phyloP scores from a whole-genome alignment of 2,113 vertebrate genomes.

The Lagenorhynchus albirostris region DNA sequence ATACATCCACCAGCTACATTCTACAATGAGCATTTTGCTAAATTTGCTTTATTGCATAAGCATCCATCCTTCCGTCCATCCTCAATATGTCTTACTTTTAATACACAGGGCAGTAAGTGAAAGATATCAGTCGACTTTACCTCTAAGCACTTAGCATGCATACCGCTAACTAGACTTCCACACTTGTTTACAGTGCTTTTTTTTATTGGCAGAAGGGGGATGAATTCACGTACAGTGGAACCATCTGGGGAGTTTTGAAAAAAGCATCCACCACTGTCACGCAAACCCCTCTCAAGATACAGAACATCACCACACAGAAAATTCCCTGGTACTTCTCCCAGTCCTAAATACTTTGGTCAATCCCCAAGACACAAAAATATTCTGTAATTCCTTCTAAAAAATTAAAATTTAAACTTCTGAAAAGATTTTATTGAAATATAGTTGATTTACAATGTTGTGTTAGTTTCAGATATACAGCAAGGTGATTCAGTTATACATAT shows the following conservation, averaged over 20 bases:
- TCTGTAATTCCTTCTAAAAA: neutral
- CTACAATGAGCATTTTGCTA: neutral
- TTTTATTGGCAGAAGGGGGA: no score
- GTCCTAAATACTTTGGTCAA: neutral
- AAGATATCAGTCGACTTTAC: accelerated
- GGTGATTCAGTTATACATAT: neutral
- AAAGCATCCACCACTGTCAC: accelerated
- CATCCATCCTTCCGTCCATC: neutral
- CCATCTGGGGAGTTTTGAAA: neutral
- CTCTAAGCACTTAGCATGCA: no score
- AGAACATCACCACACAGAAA: neutral
- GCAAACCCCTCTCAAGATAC: accelerated
- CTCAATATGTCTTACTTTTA: neutral
- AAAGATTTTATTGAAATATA: neutral
- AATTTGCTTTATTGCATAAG: neutral
- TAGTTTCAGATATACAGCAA: neutral
- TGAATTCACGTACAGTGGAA: neutral
- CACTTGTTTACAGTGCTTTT: neutral
- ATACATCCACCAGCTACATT: neutral
- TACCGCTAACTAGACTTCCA: accelerated
- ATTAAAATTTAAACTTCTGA: neutral
- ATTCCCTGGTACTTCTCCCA: neutral
- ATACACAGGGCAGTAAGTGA: neutral
- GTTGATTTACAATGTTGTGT: neutral
- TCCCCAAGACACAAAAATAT: no score